Percentiles rank a stretch among this genome's conserved stretches.
These are phyloP conservation scores for Bicyclus anynana DNA, from an alignment of 1,140 invertebrate genomes.

Conservation along the genomic window DNA sequence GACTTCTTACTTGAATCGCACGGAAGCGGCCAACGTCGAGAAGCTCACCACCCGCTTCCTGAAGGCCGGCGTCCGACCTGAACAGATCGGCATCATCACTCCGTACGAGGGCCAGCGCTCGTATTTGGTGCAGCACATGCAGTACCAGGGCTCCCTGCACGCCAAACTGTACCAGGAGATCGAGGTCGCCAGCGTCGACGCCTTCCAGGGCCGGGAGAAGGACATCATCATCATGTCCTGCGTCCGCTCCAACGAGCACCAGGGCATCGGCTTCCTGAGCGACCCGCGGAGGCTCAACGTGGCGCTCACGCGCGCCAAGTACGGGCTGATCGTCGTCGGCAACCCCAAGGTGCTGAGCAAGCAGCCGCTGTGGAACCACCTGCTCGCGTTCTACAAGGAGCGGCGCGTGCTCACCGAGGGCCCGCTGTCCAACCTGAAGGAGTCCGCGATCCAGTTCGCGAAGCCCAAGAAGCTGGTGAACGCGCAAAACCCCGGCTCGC, in stretches of 20 bases:
- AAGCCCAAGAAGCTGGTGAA: constrained; percentile 98
- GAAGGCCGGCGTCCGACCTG: constrained; percentile 96
- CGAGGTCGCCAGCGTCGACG: constrained; percentile 99
- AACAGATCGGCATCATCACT: constrained; percentile 99
- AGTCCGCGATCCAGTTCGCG: constrained; percentile 97
- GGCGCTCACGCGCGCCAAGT: constrained; percentile 97
- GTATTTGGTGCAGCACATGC: constrained; percentile 99
- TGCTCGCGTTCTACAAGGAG: constrained; percentile 98
- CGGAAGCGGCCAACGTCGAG: constrained; percentile 99
- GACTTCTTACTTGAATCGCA: constrained; percentile 98
- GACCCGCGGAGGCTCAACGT: constrained; percentile 99
- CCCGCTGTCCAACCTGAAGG: constrained; percentile 97
- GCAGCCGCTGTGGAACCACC: constrained; percentile 98
- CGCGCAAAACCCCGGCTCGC: constrained; percentile 94
- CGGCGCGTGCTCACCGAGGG: constrained; percentile 98
- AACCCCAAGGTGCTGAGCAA: constrained; percentile 99
- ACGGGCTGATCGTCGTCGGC: constrained; percentile 98
- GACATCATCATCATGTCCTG: constrained; percentile 99
- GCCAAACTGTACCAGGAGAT: constrained; percentile 99
- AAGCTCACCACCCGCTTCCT: constrained; percentile 97
- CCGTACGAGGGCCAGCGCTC: constrained; percentile 99
- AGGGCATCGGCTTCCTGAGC: constrained; percentile 97
- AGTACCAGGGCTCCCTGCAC: constrained; percentile 98
- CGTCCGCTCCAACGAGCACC: constrained; percentile 94
- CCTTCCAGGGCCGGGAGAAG: constrained; percentile 98